Evolutionary conservation across 2,797 vertebrate genomes (phyloP), one percentile per base, ranked within the genome.

Genomic region (Dryobates pubescens): DNA sequence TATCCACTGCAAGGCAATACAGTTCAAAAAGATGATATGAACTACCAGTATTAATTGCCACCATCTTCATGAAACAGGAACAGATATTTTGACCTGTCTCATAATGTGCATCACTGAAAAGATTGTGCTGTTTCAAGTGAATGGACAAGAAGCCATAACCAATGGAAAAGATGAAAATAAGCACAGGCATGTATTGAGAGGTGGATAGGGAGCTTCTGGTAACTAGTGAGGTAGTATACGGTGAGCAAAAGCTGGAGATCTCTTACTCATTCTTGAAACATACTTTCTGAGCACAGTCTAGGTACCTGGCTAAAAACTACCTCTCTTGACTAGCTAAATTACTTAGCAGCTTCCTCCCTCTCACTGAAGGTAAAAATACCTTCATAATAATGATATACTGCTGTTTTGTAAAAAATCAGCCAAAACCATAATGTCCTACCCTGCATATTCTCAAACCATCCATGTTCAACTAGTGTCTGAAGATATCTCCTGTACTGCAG

Each of bases 381-480:
- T 43, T 79, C 7, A 36, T 58, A 72, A 53, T n/a, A 4, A 41
- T 51, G 17, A 10, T 53, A 6, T 23, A 76, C 15, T 57, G 8
- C 23, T 7, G 1, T 36, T 82, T 38, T n/a, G 20, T n/a, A 24
- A 24, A 47, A 64, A 30, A 47, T 0, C 3, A 68, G 10, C 6
- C 10, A 49, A 49, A 47, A 74, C 76, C 78, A 30, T 24, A 17
- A 30, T 11, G 3, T 68, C 10, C 19, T 68, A 2, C 53, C 11
- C 20, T 61, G 0, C 19, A 13, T 67, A 16, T 3, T 9, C 22
- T 61, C 54, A 82, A 43, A 82, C 2, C 18, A 71, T 30, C 6
- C 29, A 36, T 47, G 13, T n/a, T 73, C 56, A 27, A 9, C 13
- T 23, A 57, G 13, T 34, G 7, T 67, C 20, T 64, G 45, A 72